Conservation (phyloP, 2,888 invertebrate species). For the Pycnomerus fuliginosus region DNA sequence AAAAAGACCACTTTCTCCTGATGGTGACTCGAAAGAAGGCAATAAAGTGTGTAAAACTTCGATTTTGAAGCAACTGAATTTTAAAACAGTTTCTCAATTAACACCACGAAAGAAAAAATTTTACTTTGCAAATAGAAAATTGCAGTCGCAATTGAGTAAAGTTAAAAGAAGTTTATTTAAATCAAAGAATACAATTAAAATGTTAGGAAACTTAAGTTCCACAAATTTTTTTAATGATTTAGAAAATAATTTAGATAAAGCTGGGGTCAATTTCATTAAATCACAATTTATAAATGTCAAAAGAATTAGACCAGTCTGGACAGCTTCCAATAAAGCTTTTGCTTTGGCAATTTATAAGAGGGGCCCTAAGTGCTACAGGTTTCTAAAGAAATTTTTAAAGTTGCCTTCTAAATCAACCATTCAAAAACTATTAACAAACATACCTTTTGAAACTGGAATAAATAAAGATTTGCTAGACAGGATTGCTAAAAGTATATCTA, state of each 20-base stretch:
- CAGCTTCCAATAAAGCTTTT: conserved; percentile 11
- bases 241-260: background rate
- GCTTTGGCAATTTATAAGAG: conserved; percentile 12
- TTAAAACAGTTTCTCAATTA: too few species aligned
- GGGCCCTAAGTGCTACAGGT: conserved; percentile 14
- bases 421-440: conserved; percentile 10
- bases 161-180: background rate
- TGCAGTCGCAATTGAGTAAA: background rate
- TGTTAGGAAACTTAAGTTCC: background rate
- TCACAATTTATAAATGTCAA: background rate
- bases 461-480: conserved; percentile 6
- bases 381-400: conserved; percentile 8
- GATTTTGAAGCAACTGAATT: too few species aligned
- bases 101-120: too few species aligned
- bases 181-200: background rate
- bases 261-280: background rate
- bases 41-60: too few species aligned
- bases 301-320: conserved; percentile 6
- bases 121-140: background rate
- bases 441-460: conserved; percentile 15
- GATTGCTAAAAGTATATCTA: background rate
- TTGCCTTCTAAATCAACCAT: conserved; percentile 17
- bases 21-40: too few species aligned
- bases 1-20: too few species aligned
- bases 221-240: background rate